Conservation (phyloP, 2,888 invertebrate genomes). For the Acrobasis consociella region DNA sequence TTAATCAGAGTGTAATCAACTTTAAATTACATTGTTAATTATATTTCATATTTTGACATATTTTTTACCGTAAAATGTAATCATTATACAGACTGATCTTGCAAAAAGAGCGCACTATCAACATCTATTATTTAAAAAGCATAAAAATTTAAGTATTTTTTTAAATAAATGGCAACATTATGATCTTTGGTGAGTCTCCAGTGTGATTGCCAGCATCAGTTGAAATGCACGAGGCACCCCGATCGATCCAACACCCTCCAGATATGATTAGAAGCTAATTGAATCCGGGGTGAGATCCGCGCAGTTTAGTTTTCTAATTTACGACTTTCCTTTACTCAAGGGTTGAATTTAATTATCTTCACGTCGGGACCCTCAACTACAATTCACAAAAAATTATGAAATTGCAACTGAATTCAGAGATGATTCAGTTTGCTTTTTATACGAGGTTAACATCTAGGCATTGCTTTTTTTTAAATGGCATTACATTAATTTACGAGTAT, state of each 20-base stretch:
- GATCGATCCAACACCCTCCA: constrained; percentile 80
- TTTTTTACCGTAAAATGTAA: no score
- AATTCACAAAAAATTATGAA: constrained; percentile 61
- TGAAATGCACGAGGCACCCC: constrained; percentile 61
- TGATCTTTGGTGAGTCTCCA: constrained; percentile 13
- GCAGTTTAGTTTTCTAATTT: constrained; percentile 82
- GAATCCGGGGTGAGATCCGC: constrained; percentile 79
- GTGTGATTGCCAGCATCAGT: constrained; percentile 26
- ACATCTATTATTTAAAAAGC: no score
- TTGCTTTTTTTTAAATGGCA: no score
- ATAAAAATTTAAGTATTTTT: not conserved
- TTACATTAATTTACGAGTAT: no score
- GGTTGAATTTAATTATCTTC: constrained; percentile 78
- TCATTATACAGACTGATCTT: no score
- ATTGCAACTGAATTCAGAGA: constrained; percentile 32
- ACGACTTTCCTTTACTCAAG: constrained; percentile 77
- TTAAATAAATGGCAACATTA: not conserved
- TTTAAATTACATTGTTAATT: no score
- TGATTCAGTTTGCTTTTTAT: no score
- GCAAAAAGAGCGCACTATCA: no score
- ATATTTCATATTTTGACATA: no score
- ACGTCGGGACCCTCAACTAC: constrained; percentile 58
- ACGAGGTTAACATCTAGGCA: no score
- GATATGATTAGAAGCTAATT: constrained; percentile 82
- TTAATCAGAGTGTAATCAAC: no score